A percentile compares a stretch with the other conserved stretches of the same genome.
These are phyloP conservation scores for Sapayoa aenigma DNA, from an alignment of 2,113 vertebrate species.

Conservation along the genomic window DNA sequence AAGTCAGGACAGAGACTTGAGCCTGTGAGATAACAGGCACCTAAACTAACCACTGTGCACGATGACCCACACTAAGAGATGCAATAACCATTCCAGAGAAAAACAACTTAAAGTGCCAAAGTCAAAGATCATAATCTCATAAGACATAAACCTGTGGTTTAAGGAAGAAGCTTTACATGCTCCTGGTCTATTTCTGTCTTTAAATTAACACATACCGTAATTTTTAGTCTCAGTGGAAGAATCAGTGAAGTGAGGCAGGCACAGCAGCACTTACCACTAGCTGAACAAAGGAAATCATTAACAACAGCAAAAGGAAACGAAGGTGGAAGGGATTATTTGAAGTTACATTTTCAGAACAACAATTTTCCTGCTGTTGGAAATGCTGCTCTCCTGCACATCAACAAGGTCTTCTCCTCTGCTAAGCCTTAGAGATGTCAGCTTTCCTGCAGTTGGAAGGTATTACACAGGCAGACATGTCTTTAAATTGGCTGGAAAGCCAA, in stretches of 20 bases:
- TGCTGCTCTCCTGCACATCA: background rate
- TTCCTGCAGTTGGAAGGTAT: background rate
- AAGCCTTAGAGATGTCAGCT: background rate
- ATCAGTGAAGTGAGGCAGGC: background rate
- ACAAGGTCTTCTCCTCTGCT: background rate
- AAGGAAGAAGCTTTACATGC: background rate
- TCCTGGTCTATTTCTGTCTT: background rate
- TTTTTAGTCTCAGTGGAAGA: background rate
- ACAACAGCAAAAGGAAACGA: slow-evolving; percentile 14
- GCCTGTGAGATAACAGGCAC: background rate
- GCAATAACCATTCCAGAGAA: background rate
- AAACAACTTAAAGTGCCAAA: background rate
- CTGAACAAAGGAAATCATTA: slow-evolving; percentile 10
- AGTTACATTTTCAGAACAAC: background rate
- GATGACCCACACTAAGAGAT: background rate
- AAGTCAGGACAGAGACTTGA: background rate
- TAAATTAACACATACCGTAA: background rate
- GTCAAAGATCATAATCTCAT: background rate
- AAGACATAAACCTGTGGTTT: background rate
- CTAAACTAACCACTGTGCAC: background rate
- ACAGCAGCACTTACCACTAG: background rate
- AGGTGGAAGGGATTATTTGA: background rate
- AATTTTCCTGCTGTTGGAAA: background rate
- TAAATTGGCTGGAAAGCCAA: background rate
- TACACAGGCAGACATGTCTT: background rate